Base-by-base conservation (phyloP, 2,113 vertebrate species). In the Marcusenius ussheri region DNA sequence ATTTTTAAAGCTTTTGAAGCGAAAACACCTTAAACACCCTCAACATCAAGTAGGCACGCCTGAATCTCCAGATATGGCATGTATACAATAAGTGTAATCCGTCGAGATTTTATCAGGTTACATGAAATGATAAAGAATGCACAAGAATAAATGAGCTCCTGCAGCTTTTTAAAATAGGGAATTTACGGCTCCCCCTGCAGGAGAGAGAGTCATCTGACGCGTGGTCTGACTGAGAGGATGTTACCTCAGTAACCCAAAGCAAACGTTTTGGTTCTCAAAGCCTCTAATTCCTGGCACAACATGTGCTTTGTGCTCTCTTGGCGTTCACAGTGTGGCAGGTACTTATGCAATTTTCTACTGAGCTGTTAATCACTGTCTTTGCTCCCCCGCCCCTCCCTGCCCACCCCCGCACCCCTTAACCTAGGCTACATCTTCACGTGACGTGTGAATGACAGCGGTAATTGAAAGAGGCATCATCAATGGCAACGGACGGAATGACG, bases 401-500 rank as follows among this genome's bases (percentile, higher is more conserved):
- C 1, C 8, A 11, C 21, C 45, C 83, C 19, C 10, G 2, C 46
- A 46, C 46, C 83, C 1, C 10, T 85, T 49, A 27, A 49, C 47
- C 80, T 42, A 47, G 21, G 15, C 70, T 77, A 19, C 70, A 17
- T 77, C 35, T 77, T 17, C 35, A 77, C 74, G 13, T 42, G 35
- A 77, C 17, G 35, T 17, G 84, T 53, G 5, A 31, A 47, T 17
- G 50, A 3, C 49, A 51, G 19, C 5, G 17, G n/a, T 35, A 56
- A 87, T 21, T 10, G 31, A 56, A 53, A 13, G n/a, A 50, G 85
- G n/a, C 50, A 21, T 94, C 90, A 47, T 90, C 94, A 93, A 94
- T 93, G 94, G 94, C 91, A 93, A 93, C 92, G 92, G 90, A 91
- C 91, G 92, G 92, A 91, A 93, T 92, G 91, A 92, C 92, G 95